phyloP scores from a whole-genome alignment of 2,797 vertebrate genomes.

The Otolemur crassicaudatus region DNA sequence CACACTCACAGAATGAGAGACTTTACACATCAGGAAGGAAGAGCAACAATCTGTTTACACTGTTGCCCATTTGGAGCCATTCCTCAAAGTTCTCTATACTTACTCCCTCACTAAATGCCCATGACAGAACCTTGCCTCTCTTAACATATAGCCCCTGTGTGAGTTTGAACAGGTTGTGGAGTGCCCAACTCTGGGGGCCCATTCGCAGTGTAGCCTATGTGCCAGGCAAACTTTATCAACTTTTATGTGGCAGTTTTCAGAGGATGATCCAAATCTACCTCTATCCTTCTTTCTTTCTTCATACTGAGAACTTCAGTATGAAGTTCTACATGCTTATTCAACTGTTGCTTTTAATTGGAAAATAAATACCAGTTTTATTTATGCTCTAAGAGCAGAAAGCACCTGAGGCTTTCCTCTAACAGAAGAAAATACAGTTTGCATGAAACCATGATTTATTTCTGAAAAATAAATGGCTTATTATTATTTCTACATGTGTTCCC shows the following conservation, averaged over 20 bases:
- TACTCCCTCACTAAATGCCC: neutral
- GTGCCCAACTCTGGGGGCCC: neutral
- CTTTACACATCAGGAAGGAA: neutral
- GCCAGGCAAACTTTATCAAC: neutral
- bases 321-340: neutral
- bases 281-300: neutral
- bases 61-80: neutral
- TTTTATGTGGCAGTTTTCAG: neutral
- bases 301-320: too few relatives aligned
- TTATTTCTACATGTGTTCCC: neutral
- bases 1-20: neutral
- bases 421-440: neutral
- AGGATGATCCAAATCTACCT: neutral
- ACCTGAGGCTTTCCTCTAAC: neutral
- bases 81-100: neutral
- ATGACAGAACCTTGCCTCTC: neutral
- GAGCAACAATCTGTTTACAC: neutral
- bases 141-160: neutral
- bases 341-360: neutral
- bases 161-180: neutral
- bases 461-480: neutral
- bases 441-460: neutral
- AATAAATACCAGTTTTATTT: constrained; percentile 12
- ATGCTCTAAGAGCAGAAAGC: neutral
- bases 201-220: too few relatives aligned